Conservation (phyloP, 2,113 vertebrate species). For the Oxyruncus cristatus region DNA sequence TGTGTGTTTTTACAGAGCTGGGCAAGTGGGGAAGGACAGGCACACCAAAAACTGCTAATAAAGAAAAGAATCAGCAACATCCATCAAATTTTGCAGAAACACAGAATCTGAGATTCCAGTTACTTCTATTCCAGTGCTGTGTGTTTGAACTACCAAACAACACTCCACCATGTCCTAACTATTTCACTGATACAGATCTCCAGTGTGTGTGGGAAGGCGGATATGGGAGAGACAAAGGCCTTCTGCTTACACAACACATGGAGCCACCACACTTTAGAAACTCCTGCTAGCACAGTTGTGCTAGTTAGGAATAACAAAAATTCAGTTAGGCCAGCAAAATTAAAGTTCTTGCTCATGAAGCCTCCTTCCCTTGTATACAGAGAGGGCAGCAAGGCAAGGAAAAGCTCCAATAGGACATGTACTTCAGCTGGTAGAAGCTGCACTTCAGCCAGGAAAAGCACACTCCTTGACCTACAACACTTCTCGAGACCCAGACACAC, state of each 20-base stretch:
- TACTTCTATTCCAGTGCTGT: neutral
- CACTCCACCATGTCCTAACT: neutral
- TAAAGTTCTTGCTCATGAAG: neutral
- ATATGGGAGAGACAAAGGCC: slow-evolving; percentile 8
- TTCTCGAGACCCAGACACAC: neutral
- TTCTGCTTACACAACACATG: slow-evolving; percentile 23
- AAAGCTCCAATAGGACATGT: neutral
- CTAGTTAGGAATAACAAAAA: neutral
- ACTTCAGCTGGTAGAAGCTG: neutral
- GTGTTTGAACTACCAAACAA: neutral
- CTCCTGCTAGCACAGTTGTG: neutral
- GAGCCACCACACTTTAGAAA: neutral
- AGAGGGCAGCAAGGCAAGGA: neutral
- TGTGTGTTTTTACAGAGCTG: neutral
- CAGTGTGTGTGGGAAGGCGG: neutral
- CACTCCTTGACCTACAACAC: neutral
- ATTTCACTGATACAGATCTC: slow-evolving; percentile 2
- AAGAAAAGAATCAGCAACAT: neutral
- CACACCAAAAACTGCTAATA: neutral
- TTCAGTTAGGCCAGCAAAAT: neutral
- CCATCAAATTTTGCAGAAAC: neutral
- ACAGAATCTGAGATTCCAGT: neutral
- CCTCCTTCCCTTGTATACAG: neutral
- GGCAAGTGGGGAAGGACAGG: neutral
- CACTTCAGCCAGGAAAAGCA: neutral